A percentile compares a stretch with the other conserved stretches of the same genome.
Conservation (phyloP, 2,797 vertebrate species). For the Karalla daura region DNA sequence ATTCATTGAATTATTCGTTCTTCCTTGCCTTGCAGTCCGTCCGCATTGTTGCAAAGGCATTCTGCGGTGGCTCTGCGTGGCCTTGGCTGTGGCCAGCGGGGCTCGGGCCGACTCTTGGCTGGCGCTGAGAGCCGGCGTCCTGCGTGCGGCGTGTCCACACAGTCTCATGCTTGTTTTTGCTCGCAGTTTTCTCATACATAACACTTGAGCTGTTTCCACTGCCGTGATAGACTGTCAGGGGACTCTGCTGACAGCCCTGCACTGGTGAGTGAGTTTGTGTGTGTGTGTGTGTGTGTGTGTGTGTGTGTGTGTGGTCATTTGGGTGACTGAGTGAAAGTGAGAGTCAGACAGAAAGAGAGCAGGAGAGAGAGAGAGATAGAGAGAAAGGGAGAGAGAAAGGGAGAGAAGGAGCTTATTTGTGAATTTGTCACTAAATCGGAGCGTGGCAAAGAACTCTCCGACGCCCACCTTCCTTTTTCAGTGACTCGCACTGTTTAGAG, state of each 20-base stretch:
- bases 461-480: constrained; percentile 48
- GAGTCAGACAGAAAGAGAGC: constrained; percentile 47
- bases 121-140: constrained; percentile 23
- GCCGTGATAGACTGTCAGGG: constrained; percentile 73
- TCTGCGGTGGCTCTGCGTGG: constrained; percentile 24
- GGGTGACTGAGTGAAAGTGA: constrained; percentile 60
- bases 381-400: constrained; percentile 33
- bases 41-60: constrained; percentile 31
- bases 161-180: constrained; percentile 68
- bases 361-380: not conserved
- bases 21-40: constrained; percentile 18
- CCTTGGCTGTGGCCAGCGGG: constrained; percentile 26
- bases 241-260: constrained; percentile 76
- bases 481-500: constrained; percentile 37
- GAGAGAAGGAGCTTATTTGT: constrained; percentile 53
- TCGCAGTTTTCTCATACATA: constrained; percentile 69
- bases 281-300: constrained; percentile 41
- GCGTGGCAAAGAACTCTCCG: constrained; percentile 51
- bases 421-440: constrained; percentile 69
- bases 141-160: constrained; percentile 52
- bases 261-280: constrained; percentile 53
- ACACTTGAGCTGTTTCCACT: constrained; percentile 74
- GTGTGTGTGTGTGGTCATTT: constrained; percentile 45
- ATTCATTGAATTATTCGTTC: constrained; percentile 29
- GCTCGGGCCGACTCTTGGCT: constrained; percentile 40